Evolutionary conservation across 1,140 invertebrate genomes (phyloP).

Genomic region (Araneus ventricosus): DNA sequence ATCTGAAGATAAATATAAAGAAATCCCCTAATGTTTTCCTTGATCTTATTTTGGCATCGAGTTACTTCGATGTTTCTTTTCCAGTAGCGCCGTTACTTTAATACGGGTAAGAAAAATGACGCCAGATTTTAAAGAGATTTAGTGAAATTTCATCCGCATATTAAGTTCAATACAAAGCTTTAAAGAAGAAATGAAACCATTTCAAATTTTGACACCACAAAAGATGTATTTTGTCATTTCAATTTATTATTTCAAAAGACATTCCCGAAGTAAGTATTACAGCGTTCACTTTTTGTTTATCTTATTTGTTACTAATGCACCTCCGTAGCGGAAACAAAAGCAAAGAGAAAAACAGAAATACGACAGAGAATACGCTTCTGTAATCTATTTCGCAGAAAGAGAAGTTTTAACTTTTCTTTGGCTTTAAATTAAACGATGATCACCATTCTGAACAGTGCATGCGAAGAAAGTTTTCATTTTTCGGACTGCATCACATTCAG

Average conservation of each 20-base stretch:
- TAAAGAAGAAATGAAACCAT: slow-evolving; percentile 45
- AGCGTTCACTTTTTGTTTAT: slow-evolving; percentile 33
- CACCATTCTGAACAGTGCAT: background rate
- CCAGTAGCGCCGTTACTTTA: background rate
- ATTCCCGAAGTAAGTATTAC: slow-evolving; percentile 11
- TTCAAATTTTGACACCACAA: slow-evolving; percentile 39
- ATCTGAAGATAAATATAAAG: slow-evolving; percentile 18
- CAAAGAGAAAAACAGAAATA: background rate
- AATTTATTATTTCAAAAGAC: slow-evolving; percentile 48
- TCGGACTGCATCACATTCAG: background rate
- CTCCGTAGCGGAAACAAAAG: background rate
- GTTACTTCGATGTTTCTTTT: background rate
- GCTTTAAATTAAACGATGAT: slow-evolving; percentile 10
- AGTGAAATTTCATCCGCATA: slow-evolving; percentile 41
- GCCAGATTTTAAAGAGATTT: slow-evolving; percentile 45
- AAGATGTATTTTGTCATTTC: slow-evolving; percentile 31
- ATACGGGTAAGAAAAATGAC: slow-evolving; percentile 16
- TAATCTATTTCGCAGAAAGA: background rate
- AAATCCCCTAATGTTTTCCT: slow-evolving; percentile 2
- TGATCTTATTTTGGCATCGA: slow-evolving; percentile 6
- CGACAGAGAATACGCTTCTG: background rate
- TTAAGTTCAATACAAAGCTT: slow-evolving; percentile 35
- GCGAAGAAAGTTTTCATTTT: background rate
- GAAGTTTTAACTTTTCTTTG: slow-evolving; percentile 21
- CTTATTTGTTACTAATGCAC: slow-evolving; percentile 22